phyloP scores from a whole-genome alignment of 2,113 vertebrate species.

The Phaethornis superciliosus region DNA sequence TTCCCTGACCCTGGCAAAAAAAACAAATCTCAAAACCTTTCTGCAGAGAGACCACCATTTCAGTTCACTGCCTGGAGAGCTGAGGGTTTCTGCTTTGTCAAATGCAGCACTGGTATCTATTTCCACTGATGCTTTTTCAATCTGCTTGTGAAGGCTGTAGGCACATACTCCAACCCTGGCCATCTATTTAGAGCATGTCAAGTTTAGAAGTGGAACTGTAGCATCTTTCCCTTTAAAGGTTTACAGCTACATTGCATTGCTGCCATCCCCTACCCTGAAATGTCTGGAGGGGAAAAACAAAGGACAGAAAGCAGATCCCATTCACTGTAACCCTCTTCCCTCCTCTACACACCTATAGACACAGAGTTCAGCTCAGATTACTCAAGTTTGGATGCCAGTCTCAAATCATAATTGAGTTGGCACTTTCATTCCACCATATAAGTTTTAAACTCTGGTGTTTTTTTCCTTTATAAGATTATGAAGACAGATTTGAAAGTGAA shows the following conservation, averaged over 20 bases:
- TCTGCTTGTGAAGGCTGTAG: not conserved
- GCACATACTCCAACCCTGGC: not conserved
- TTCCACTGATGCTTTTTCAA: not conserved
- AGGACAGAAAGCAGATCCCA: not conserved
- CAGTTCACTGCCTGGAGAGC: not conserved
- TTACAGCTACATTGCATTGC: not conserved
- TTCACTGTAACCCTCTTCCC: not conserved
- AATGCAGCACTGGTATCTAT: not conserved
- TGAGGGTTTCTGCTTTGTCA: not conserved
- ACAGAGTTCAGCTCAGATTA: not conserved
- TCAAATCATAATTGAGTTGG: not conserved
- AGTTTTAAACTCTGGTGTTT: not conserved
- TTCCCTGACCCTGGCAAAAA: not conserved
- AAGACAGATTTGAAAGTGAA: not conserved
- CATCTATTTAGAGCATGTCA: not conserved
- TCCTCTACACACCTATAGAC: not conserved
- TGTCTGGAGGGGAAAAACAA: not conserved
- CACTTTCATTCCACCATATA: not conserved
- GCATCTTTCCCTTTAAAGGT: not conserved
- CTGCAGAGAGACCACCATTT: not conserved
- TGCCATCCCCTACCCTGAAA: not conserved
- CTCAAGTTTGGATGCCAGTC: not conserved
- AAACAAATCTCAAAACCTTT: not conserved
- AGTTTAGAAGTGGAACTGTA: not conserved
- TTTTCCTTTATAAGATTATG: not conserved